Percentiles rank a stretch among this genome's conserved stretches.
Conservation (phyloP, 2,113 vertebrate species). For the Colossoma macropomum region DNA sequence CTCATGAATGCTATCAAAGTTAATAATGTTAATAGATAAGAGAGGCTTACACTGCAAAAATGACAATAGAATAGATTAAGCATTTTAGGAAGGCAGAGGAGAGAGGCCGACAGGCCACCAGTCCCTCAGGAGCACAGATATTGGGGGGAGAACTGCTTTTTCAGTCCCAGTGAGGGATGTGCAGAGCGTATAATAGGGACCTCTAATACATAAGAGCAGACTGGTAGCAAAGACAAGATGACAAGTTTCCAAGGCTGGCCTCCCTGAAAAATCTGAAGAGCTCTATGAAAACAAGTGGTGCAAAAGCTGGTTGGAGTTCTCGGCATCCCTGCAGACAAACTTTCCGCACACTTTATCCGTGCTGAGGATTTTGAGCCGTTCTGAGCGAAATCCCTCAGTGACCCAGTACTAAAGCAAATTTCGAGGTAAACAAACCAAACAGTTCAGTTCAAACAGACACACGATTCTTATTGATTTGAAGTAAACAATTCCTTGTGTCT, state of each 20-base stretch:
- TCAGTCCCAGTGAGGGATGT: slow-evolving; percentile 19
- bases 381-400: neutral
- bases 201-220: slow-evolving; percentile 10
- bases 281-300: slow-evolving; percentile 25
- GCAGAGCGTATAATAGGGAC: slow-evolving; percentile 12
- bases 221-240: slow-evolving; percentile 9
- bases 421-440: neutral
- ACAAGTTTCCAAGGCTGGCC: slow-evolving; percentile 12
- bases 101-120: slow-evolving; percentile 40
- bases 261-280: slow-evolving; percentile 6
- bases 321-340: neutral
- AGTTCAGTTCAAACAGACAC: neutral
- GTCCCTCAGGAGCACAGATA: slow-evolving; percentile 30
- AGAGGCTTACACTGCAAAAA: slow-evolving; percentile 1
- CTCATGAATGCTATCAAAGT: neutral
- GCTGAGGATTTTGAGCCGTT: neutral
- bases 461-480: neutral
- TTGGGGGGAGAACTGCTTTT: neutral
- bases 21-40: neutral
- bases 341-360: neutral
- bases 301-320: slow-evolving; percentile 4
- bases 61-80: neutral
- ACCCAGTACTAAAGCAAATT: neutral
- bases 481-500: neutral
- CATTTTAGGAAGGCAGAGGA: neutral